Percentiles rank a stretch among this genome's conserved stretches.
Evolutionary conservation across 2,888 invertebrate genomes (phyloP).

Genomic region (Megalurothrips usitatus): DNA sequence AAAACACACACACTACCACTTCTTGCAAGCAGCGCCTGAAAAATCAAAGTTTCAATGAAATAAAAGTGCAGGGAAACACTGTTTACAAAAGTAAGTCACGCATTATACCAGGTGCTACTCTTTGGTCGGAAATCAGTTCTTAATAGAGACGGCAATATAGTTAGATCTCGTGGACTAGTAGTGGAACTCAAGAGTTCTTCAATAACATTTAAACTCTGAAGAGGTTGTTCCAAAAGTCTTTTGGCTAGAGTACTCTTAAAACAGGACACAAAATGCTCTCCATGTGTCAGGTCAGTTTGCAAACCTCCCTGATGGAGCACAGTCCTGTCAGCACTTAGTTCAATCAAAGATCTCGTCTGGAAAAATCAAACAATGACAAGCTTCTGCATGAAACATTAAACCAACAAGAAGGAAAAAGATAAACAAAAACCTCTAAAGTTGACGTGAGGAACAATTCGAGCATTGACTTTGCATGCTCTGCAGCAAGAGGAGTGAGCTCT

Average conservation of each 20-base stretch:
- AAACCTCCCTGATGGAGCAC: constrained; percentile 28
- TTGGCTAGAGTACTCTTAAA: constrained; percentile 43
- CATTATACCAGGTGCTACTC: background rate
- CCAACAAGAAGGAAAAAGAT: background rate
- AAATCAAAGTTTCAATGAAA: background rate
- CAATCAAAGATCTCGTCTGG: background rate
- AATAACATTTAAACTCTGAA: background rate
- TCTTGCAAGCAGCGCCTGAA: background rate
- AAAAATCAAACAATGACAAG: background rate
- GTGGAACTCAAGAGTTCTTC: background rate
- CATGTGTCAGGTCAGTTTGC: constrained; percentile 41
- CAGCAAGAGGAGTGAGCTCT: background rate
- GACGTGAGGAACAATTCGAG: background rate
- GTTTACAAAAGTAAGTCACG: background rate
- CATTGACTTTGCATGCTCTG: background rate
- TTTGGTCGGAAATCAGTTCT: background rate
- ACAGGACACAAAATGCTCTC: constrained; percentile 44
- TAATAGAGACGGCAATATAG: background rate
- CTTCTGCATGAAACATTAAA: background rate
- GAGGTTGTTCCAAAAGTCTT: constrained; percentile 40
- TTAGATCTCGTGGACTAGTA: background rate
- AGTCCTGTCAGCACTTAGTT: background rate
- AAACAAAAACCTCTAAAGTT: background rate
- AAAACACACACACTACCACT: background rate
- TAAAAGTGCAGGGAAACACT: background rate